Percentiles rank a stretch among this genome's conserved stretches.
These are phyloP conservation scores for Trichopria drosophilae DNA, from an alignment of 2,888 invertebrate genomes.

Conservation along the genomic window DNA sequence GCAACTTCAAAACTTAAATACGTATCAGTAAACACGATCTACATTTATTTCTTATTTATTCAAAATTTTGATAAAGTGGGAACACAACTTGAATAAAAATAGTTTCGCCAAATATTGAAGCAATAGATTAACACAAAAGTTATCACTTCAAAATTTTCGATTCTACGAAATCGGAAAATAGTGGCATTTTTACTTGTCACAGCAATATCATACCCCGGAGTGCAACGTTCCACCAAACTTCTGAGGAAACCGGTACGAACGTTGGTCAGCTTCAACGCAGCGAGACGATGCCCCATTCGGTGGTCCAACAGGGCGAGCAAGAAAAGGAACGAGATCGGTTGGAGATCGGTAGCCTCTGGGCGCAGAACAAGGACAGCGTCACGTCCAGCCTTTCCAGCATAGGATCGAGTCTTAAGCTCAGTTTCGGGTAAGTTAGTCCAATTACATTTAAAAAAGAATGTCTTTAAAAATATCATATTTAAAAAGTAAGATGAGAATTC, in stretches of 20 bases:
- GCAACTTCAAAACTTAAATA: too few relatives aligned
- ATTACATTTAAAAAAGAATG: constrained; percentile 2
- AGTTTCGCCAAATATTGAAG: too few relatives aligned
- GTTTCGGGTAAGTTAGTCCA: constrained; percentile 71
- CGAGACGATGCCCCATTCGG: constrained; percentile 56
- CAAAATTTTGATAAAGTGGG: too few relatives aligned
- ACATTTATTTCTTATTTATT: too few relatives aligned
- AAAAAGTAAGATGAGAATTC: constrained; percentile 16
- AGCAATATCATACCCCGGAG: constrained; percentile 54
- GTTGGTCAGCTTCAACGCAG: constrained; percentile 52
- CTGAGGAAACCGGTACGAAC: constrained; percentile 44
- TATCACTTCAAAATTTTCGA: too few relatives aligned
- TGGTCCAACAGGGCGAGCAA: constrained; percentile 54
- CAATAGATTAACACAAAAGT: not conserved
- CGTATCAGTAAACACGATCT: too few relatives aligned
- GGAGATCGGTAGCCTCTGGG: constrained; percentile 55
- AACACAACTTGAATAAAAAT: too few relatives aligned
- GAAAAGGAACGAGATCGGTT: constrained; percentile 54
- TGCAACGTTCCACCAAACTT: constrained; percentile 58
- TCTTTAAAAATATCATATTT: constrained; percentile 13
- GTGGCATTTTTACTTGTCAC: constrained; percentile 30
- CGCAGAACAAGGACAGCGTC: constrained; percentile 60
- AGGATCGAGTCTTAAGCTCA: constrained; percentile 80
- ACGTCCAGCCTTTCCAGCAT: constrained; percentile 78
- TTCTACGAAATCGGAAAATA: too few relatives aligned